Evolutionary conservation across 2,888 invertebrate genomes (phyloP).

Genomic region (Teleogryllus oceanicus): DNA sequence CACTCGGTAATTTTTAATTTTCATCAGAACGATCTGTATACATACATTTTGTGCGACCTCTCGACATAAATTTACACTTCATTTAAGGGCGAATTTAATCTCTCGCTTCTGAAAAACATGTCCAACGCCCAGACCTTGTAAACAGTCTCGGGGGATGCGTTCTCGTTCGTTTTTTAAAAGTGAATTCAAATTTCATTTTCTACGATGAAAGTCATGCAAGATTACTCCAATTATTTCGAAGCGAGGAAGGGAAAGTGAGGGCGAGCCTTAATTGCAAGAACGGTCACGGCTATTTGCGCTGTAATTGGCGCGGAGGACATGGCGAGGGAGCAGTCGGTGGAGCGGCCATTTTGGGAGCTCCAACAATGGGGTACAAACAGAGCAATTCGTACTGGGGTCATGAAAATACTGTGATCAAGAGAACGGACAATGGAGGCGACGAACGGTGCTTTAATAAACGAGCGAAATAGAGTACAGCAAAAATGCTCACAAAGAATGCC

Average conservation of each 20-base stretch:
- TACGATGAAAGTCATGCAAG: conserved; percentile 1
- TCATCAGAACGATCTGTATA: too few relatives aligned
- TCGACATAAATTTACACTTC: too few relatives aligned
- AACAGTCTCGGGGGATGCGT: neutral
- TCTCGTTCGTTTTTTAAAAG: neutral
- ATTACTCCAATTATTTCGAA: neutral
- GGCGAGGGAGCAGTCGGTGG: neutral
- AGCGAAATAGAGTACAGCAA: too few relatives aligned
- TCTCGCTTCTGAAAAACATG: too few relatives aligned
- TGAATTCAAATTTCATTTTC: conserved; percentile 18
- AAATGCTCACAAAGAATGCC: too few relatives aligned
- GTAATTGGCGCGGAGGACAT: neutral
- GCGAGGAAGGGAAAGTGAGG: neutral
- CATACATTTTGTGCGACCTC: too few relatives aligned
- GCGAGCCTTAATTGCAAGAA: neutral
- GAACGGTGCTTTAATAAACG: too few relatives aligned
- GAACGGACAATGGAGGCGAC: too few relatives aligned
- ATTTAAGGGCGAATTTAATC: too few relatives aligned
- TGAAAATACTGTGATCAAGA: too few relatives aligned
- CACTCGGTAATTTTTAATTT: too few relatives aligned
- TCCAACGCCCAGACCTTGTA: neutral
- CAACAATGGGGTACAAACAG: conserved; percentile 7
- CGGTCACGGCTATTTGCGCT: conserved; percentile 5
- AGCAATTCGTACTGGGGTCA: neutral
- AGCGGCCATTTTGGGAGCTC: neutral